Base-by-base conservation (phyloP, 2,888 invertebrate genomes). In the Saturnia pavonia region DNA sequence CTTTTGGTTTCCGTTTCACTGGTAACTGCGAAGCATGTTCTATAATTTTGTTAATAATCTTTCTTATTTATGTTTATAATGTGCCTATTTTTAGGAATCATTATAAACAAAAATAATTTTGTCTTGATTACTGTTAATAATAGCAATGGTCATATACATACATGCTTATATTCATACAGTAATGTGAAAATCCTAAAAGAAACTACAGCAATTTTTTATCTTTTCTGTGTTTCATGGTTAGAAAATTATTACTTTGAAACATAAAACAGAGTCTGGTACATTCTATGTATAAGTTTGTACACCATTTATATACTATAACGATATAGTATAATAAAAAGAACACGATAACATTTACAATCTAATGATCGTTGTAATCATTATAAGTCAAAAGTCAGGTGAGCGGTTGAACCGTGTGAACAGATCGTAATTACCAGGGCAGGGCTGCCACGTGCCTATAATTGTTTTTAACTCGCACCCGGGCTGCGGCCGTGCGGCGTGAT, bases 371-470 rank as follows among this genome's bases (percentile, higher is more conserved):
- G 63, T 51, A 60, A 65, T 65, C 2, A 65, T 65, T 65, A 65
- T 40, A 68, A 75, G 74, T 74, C 73, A 77, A 74, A 75, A 73
- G 77, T 71, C 80, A 84, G 84, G 85, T 85, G 82, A 85, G 76
- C 78, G 80, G 75, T 77, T 72, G 77, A 74, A 76, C 75, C 82
- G 83, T 85, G 85, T 82, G 85, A 84, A 84, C 77, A 73, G 74
- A 75, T 77, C 80, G 78, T 84, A 82, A 85, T 88, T 83, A 81
- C 77, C 72, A 65, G 79, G 80, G 78, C 82, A 82, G 84, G 82
- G 81, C 71, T 77, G 85, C 69, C 92, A 90, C 93, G 92, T 89
- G 91, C 74, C 85, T 48, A 74, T 88, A 89, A 91, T 91, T 91
- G 89, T 88, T 88, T 87, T 80, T 81, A 80, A 75, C 80, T 80